Conservation (phyloP, 1,140 invertebrate genomes). For the Pissodes strobi region DNA sequence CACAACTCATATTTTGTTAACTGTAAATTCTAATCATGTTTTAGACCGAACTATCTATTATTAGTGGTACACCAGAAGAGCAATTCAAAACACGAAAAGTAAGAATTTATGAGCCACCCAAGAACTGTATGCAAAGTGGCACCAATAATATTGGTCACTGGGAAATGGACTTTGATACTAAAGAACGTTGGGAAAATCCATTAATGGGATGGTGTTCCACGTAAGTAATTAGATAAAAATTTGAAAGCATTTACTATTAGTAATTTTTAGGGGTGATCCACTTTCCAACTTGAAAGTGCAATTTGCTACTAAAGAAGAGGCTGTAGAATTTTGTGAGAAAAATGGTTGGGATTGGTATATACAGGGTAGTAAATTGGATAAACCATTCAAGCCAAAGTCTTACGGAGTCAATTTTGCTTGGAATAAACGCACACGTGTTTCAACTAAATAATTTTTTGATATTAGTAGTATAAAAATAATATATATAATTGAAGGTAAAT, state of each 20-base stretch:
- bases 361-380: conserved; percentile 70
- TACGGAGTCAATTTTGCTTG: conserved; percentile 96
- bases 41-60: conserved; percentile 61
- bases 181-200: conserved; percentile 98
- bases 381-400: conserved; percentile 79
- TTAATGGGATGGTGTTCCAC: conserved; percentile 97
- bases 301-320: conserved; percentile 83
- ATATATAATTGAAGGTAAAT: neutral
- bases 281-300: conserved; percentile 88
- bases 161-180: conserved; percentile 95
- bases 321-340: conserved; percentile 90
- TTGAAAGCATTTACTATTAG: too few species aligned
- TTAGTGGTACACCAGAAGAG: conserved; percentile 85
- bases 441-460: conserved; percentile 79
- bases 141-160: conserved; percentile 87
- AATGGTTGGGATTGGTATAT: conserved; percentile 93
- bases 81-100: conserved; percentile 82
- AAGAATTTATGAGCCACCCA: conserved; percentile 87
- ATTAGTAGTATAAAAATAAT: neutral
- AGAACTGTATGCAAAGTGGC: conserved; percentile 98
- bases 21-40: conserved; percentile 42
- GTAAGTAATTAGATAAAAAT: conserved; percentile 65
- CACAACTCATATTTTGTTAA: too few species aligned
- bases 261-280: conserved; percentile 81
- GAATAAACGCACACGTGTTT: conserved; percentile 91